These are phyloP conservation scores for Heliconius congener DNA, from an alignment of 1,140 invertebrate genomes.

Conservation along the genomic window DNA sequence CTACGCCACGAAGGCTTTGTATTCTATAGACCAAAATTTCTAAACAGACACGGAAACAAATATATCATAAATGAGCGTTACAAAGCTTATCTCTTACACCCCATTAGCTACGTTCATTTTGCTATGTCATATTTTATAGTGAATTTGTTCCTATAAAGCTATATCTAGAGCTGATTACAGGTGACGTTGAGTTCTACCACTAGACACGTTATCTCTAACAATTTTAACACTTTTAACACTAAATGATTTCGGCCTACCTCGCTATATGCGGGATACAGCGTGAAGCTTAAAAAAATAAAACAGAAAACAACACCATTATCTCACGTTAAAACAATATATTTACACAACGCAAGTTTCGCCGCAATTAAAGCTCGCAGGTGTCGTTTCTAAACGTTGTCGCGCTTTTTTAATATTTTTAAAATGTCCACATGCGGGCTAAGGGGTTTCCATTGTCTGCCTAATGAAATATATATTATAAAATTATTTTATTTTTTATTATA, in stretches of 20 bases:
- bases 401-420: slow-evolving; percentile 36
- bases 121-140: slow-evolving; percentile 3
- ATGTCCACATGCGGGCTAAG: slow-evolving; percentile 27
- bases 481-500: too few species aligned
- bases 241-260: background rate
- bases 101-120: slow-evolving; percentile 4
- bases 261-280: background rate
- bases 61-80: slow-evolving; percentile 1
- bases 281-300: background rate
- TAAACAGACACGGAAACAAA: background rate
- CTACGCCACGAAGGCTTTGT: too few species aligned
- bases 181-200: background rate
- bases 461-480: background rate
- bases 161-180: too few species aligned
- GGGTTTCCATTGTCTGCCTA: slow-evolving; percentile 29
- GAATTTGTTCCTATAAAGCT: background rate
- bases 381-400: slow-evolving; percentile 18
- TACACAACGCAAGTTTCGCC: background rate
- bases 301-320: background rate
- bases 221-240: too few species aligned
- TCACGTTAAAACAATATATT: background rate
- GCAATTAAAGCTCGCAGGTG: slow-evolving; percentile 23
- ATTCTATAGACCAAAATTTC: background rate
- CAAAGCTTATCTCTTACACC: slow-evolving; percentile 1
- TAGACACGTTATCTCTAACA: background rate